A percentile compares a stretch with the other conserved stretches of the same genome.
Evolutionary conservation across 2,888 invertebrate genomes (phyloP).

Genomic region (Papilio gigon): DNA sequence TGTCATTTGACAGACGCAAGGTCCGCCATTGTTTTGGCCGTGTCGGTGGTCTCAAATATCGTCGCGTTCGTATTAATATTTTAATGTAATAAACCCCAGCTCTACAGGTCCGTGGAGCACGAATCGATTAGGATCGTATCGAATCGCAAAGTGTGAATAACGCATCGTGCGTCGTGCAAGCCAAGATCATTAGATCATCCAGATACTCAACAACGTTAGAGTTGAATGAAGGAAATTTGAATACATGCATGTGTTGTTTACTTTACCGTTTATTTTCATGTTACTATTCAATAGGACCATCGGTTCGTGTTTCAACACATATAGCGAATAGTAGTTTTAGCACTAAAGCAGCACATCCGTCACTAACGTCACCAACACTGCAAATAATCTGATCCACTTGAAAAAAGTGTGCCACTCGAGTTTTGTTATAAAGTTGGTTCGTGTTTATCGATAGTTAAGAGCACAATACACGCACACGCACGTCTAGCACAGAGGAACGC

Average conservation of each 20-base stretch:
- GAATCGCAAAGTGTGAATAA: constrained; percentile 54
- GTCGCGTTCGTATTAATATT: constrained; percentile 69
- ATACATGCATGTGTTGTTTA: constrained; percentile 67
- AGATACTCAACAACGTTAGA: constrained; percentile 60
- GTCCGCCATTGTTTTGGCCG: constrained; percentile 77
- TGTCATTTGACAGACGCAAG: constrained; percentile 73
- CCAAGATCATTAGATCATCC: constrained; percentile 75
- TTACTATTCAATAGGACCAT: constrained; percentile 81
- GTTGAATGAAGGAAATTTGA: constrained; percentile 58
- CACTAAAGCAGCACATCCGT: constrained; percentile 68
- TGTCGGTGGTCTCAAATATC: constrained; percentile 73
- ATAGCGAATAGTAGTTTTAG: constrained; percentile 53
- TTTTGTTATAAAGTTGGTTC: constrained; percentile 67
- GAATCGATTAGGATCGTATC: constrained; percentile 53
- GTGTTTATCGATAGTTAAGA: constrained; percentile 45
- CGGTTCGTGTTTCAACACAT: constrained; percentile 66
- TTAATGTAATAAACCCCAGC: constrained; percentile 53
- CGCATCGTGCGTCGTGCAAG: constrained; percentile 73
- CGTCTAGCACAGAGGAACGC: constrained; percentile 51
- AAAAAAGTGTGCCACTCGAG: constrained; percentile 57
- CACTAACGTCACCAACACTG: constrained; percentile 74
- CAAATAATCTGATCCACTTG: constrained; percentile 69
- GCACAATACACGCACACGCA: constrained; percentile 52
- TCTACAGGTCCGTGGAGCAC: constrained; percentile 48
- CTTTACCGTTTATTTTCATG: constrained; percentile 82